Base-by-base conservation (phyloP, 2,888 invertebrate genomes). In the Polydrusus cervinus region DNA sequence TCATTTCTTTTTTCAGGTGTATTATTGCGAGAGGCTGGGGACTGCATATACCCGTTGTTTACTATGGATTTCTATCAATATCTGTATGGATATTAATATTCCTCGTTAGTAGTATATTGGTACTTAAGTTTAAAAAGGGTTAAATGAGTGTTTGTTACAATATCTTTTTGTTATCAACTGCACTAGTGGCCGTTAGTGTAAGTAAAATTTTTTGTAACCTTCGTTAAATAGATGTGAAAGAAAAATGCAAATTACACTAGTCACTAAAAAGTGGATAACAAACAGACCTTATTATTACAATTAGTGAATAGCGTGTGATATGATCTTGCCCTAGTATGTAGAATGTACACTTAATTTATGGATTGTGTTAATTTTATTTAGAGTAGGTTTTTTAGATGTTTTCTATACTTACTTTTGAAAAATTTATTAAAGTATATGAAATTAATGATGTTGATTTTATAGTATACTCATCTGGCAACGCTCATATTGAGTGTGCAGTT, bases 1-100 rank as follows among this genome's bases (percentile, higher is more conserved):
- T 25, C 25, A 9, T 34, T 34, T 68, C 47, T 34, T 13, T 30
- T 62, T 72, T 40, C 47, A 78, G 78, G 47, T 93, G 93, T 2
- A 94, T 97, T 85, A 86, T 96, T 45, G 95, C 95, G 64, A 89
- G 94, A 80, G 97, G 97, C 0, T 97, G 97, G 96, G 87, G 88
- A 5, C 91, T 97, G 8, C 83, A 88, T 0, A 88, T 92, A 55
- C 91, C 94, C 0, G 88, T 90, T 0, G 97, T 97, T 1, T 96
- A 95, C 86, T 88, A 90, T 16, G 97, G 97, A 0, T 97, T 95
- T 85, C 87, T 95, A 1, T 92, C 95, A 1, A 94, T 94, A 0
- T 86, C 91, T 0, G 85, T 91, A 5, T 97, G 97, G 97, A 95
- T 95, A 20, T 86, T 92, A 0, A 87, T 95, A 10, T 95, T 95